A percentile compares a stretch with the other conserved stretches of the same genome.
phyloP scores from a whole-genome alignment of 2,797 vertebrate genomes.

The Leptodactylus fallax region DNA sequence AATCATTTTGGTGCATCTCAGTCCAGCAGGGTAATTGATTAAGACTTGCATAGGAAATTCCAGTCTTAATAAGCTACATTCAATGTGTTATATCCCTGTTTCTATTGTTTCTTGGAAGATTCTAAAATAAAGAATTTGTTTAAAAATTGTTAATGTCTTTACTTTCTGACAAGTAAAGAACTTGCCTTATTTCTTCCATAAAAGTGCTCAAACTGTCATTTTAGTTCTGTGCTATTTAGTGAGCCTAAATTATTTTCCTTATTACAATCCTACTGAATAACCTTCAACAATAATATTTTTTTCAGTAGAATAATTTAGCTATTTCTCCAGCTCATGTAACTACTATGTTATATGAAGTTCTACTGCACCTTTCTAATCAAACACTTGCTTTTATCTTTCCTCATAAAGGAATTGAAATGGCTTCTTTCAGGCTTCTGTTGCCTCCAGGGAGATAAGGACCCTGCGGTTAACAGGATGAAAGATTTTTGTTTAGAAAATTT shows the following conservation, averaged over 20 bases:
- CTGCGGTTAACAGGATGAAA: constrained; percentile 87
- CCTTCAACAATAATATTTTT: constrained; percentile 74
- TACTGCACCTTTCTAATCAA: constrained; percentile 84
- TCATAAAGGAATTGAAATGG: constrained; percentile 87
- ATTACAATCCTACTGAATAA: constrained; percentile 23
- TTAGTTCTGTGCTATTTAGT: background rate
- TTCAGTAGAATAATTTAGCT: constrained; percentile 75
- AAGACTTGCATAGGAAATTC: no score
- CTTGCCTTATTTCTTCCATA: background rate
- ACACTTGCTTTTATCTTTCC: constrained; percentile 87
- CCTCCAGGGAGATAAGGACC: constrained; percentile 86
- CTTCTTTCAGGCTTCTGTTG: constrained; percentile 84
- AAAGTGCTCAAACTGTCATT: background rate
- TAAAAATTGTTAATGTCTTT: background rate
- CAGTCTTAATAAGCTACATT: no score
- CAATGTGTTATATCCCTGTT: no score
- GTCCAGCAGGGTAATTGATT: no score
- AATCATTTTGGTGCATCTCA: no score
- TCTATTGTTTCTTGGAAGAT: no score
- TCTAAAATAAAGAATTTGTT: no score
- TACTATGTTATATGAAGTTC: constrained; percentile 84
- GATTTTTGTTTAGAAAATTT: constrained; percentile 90
- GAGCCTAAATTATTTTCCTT: background rate
- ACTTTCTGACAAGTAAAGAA: background rate
- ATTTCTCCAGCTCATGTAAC: constrained; percentile 81